Evolutionary conservation across 2,888 invertebrate genomes (phyloP).

Genomic region (Cephalotes varians): DNA sequence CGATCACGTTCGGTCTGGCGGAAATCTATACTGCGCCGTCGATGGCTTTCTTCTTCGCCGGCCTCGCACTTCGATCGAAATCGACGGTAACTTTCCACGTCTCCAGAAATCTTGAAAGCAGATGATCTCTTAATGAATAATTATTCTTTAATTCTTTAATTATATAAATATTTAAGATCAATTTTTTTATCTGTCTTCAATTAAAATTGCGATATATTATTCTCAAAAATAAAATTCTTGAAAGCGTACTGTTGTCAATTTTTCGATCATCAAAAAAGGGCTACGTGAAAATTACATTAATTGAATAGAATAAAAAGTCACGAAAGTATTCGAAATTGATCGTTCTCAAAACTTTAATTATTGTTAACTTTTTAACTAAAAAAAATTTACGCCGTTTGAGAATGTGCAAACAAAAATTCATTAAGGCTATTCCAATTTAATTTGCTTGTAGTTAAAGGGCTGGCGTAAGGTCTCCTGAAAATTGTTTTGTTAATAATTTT

Average conservation of each 20-base stretch:
- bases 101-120: constrained; percentile 58
- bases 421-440: too few relatives aligned
- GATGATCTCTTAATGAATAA: constrained; percentile 35
- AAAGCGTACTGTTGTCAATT: not conserved
- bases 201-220: not conserved
- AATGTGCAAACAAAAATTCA: too few relatives aligned
- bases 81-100: constrained; percentile 50
- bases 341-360: too few relatives aligned
- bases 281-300: not conserved
- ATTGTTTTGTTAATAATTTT: too few relatives aligned
- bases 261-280: not conserved
- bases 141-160: not conserved
- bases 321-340: not conserved
- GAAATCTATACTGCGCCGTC: constrained; percentile 75
- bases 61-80: constrained; percentile 63
- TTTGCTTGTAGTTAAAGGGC: too few relatives aligned
- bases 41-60: constrained; percentile 65
- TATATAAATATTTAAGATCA: not conserved
- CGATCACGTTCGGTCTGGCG: constrained; percentile 82
- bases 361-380: too few relatives aligned
- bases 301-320: not conserved
- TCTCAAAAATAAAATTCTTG: not conserved
- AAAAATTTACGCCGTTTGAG: too few relatives aligned
- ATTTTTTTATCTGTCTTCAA: not conserved
- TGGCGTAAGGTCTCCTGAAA: too few relatives aligned